phyloP scores from a whole-genome alignment of 2,888 invertebrate species.

The Anarsia innoxiella region DNA sequence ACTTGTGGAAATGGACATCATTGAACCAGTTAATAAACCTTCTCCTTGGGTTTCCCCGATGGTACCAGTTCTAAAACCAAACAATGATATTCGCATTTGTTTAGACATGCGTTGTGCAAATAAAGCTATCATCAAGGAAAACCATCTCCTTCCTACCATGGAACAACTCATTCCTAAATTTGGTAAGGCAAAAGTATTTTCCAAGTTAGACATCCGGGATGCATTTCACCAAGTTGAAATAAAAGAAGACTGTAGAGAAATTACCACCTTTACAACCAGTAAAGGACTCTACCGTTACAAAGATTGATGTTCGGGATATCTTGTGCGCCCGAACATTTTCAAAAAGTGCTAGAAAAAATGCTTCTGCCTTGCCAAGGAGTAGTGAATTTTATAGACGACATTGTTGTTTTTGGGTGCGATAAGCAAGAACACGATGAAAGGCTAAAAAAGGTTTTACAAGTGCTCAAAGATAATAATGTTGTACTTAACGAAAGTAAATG shows the following conservation, averaged over 20 bases:
- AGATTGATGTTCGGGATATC: conserved; percentile 33
- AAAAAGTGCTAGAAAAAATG: conserved; percentile 27
- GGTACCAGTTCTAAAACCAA: conserved; percentile 10
- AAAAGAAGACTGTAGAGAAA: conserved; percentile 11
- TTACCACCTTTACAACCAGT: conserved; percentile 21
- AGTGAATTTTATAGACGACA: too few species aligned
- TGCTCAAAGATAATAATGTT: conserved; percentile 19
- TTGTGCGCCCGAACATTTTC: conserved; percentile 31
- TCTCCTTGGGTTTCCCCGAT: conserved; percentile 12
- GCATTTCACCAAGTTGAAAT: conserved; percentile 21
- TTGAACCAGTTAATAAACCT: conserved; percentile 14
- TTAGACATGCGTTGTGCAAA: conserved; percentile 16
- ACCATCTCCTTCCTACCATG: conserved; percentile 20
- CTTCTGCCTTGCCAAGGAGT: conserved; percentile 21
- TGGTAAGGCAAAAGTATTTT: conserved; percentile 16
- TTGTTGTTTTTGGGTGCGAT: conserved; percentile 19
- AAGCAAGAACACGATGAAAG: conserved; percentile 18
- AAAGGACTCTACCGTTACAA: conserved; percentile 28
- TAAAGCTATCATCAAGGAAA: conserved; percentile 13
- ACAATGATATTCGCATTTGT: conserved; percentile 12
- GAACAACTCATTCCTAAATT: conserved; percentile 23
- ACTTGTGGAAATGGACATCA: conserved; percentile 14
- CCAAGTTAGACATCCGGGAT: conserved; percentile 19
- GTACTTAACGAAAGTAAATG: conserved; percentile 21
- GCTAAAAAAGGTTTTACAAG: conserved; percentile 15